Conservation (phyloP, 23 tunicate genomes). For the Ciona savignyi region DNA sequence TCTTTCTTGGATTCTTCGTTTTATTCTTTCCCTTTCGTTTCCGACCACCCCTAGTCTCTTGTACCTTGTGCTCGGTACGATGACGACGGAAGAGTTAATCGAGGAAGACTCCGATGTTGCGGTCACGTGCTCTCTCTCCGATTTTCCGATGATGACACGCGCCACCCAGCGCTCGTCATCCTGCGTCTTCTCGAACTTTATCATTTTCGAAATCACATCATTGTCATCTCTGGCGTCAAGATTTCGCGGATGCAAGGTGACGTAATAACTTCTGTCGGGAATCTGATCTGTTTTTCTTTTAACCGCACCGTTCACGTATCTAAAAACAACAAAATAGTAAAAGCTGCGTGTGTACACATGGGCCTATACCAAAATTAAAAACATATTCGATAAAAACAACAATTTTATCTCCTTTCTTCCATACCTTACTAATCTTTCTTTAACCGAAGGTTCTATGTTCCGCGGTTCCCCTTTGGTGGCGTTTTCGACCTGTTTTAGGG, state of each 20-base stretch:
- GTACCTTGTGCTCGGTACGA: constrained; percentile 26
- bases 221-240: constrained; percentile 3
- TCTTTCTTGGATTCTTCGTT: constrained; percentile 21
- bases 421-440: constrained; percentile 36
- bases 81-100: constrained; percentile 24
- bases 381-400: too few relatives aligned
- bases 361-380: too few relatives aligned
- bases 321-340: not conserved
- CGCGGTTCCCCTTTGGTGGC: not conserved
- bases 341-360: too few relatives aligned
- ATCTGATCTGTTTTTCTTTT: constrained; percentile 11
- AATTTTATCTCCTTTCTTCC: too few relatives aligned
- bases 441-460: constrained; percentile 30
- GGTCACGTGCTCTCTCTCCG: constrained; percentile 21
- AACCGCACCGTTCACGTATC: constrained; percentile 55
- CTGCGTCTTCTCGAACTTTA: not conserved
- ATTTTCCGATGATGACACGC: constrained; percentile 56
- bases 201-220: constrained; percentile 21
- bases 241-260: not conserved
- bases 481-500: not conserved
- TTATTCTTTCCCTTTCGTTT: constrained; percentile 38
- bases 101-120: not conserved
- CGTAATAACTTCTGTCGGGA: constrained; percentile 3
- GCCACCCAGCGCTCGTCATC: constrained; percentile 86
- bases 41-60: constrained; percentile 42